Conservation (phyloP, 2,113 vertebrate species). For the Indicator maculatus region DNA sequence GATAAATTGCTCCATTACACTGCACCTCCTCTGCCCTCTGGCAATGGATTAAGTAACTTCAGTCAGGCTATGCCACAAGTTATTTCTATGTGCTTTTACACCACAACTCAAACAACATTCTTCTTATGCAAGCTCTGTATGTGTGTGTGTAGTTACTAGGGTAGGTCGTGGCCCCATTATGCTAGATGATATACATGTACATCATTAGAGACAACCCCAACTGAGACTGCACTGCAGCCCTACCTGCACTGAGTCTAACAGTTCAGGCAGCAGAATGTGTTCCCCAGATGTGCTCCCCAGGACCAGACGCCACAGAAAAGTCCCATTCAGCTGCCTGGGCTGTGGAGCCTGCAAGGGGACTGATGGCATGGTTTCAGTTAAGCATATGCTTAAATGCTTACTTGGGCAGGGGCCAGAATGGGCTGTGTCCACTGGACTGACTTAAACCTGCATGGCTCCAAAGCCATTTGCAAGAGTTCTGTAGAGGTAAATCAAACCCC, state of each 20-base stretch:
- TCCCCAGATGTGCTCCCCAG: conserved; percentile 62
- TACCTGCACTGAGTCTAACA: not conserved
- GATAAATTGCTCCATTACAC: not conserved
- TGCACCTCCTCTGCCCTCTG: not conserved
- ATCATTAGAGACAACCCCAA: not conserved
- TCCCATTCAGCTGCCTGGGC: not conserved
- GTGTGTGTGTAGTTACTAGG: not conserved
- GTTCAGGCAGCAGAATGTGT: not conserved
- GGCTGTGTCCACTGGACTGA: not conserved
- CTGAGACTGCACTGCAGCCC: not conserved
- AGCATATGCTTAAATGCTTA: conserved; percentile 41
- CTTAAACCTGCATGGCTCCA: conserved; percentile 15
- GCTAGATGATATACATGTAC: not conserved
- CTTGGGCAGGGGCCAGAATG: conserved; percentile 29
- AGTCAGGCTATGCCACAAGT: not conserved
- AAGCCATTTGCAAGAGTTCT: conserved; percentile 12
- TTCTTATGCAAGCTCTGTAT: not conserved
- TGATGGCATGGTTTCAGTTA: not conserved
- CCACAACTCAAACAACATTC: not conserved
- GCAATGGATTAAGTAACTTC: not conserved
- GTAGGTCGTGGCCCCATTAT: conserved; percentile 1
- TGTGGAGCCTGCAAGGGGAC: not conserved
- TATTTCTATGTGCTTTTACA: not conserved
- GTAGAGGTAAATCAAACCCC: conserved; percentile 33
- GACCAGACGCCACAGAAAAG: not conserved